Evolutionary conservation across 2,113 vertebrate genomes (phyloP).

Genomic region (Parus major): DNA sequence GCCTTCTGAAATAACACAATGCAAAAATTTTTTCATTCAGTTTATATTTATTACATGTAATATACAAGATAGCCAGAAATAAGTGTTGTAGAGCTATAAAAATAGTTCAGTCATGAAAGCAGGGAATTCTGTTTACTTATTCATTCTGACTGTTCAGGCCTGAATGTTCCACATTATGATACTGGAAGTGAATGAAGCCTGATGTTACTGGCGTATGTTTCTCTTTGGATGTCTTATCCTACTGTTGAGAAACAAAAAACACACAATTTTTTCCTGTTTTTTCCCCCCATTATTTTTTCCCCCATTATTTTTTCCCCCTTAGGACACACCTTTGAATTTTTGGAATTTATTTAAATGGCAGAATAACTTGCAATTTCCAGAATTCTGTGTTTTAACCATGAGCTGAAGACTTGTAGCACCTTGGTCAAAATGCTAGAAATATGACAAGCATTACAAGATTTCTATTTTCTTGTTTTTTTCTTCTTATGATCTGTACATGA

Average conservation of each 20-base stretch:
- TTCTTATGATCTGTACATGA: background rate
- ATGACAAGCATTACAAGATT: background rate
- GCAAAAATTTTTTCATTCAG: background rate
- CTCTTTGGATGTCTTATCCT: background rate
- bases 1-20: background rate
- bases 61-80: background rate
- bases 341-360: background rate
- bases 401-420: background rate
- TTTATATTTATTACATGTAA: background rate
- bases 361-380: background rate
- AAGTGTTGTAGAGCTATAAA: background rate
- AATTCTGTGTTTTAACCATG: background rate
- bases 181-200: background rate
- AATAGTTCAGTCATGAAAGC: background rate
- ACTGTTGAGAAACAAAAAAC: background rate
- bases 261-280: background rate
- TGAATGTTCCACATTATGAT: background rate
- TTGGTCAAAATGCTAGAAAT: background rate
- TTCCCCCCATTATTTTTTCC: rapidly evolving
- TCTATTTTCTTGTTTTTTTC: background rate
- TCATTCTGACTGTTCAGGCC: background rate
- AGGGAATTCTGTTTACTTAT: background rate
- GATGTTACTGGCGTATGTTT: background rate
- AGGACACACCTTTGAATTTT: background rate
- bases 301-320: background rate